Evolutionary conservation across 2,888 invertebrate genomes (phyloP).

Genomic region (Lithodes maja): DNA sequence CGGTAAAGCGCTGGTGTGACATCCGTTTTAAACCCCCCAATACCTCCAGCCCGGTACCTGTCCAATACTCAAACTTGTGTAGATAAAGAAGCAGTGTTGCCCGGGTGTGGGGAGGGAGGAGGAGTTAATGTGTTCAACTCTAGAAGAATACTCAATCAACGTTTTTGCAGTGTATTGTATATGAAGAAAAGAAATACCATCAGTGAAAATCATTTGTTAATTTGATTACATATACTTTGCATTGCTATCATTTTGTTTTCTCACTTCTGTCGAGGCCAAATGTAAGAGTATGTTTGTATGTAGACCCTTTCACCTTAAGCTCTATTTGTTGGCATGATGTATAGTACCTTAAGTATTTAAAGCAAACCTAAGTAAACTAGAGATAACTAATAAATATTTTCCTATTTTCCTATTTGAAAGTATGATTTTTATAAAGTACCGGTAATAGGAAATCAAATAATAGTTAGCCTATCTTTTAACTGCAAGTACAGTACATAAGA

Average conservation of each 20-base stretch:
- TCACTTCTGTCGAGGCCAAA: neutral
- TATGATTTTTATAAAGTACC: too few species aligned
- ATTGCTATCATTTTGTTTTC: neutral
- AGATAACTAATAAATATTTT: neutral
- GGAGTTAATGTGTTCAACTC: neutral
- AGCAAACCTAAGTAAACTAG: neutral
- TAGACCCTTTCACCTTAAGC: neutral
- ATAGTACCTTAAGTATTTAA: neutral
- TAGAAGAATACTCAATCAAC: slow-evolving; percentile 22
- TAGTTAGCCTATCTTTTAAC: too few species aligned
- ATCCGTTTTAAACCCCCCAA: neutral
- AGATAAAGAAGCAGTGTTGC: slow-evolving; percentile 56
- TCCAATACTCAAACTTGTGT: slow-evolving; percentile 57
- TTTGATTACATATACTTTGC: neutral
- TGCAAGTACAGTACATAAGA: too few species aligned
- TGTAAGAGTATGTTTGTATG: neutral
- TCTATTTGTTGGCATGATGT: neutral
- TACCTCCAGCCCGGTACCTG: slow-evolving; percentile 62
- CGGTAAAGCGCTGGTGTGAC: too few species aligned
- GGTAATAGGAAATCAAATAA: too few species aligned
- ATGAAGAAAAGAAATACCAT: neutral
- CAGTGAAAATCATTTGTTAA: neutral
- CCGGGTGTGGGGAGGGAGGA: slow-evolving; percentile 26
- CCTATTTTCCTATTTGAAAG: neutral
- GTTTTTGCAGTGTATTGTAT: neutral